Percentiles rank a stretch among this genome's conserved stretches.
Conservation (phyloP, 2,113 vertebrate species). For the Stomatorhinus ivindoensis region DNA sequence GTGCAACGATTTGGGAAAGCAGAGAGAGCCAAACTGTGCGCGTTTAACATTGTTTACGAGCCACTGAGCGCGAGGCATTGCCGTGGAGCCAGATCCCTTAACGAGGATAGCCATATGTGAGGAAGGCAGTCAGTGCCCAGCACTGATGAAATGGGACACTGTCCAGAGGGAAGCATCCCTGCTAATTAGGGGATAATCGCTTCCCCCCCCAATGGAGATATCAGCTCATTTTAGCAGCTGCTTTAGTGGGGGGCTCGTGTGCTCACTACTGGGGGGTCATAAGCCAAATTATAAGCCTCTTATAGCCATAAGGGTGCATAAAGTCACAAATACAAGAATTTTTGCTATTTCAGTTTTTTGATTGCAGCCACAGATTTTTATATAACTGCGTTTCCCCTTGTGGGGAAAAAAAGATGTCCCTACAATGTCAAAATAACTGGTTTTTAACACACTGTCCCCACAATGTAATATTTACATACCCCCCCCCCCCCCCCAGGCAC, state of each 20-base stretch:
- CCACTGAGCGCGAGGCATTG: constrained; percentile 92
- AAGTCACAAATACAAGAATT: background rate
- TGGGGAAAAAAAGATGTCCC: background rate
- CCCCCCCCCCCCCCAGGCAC: background rate
- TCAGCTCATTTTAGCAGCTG: constrained; percentile 51
- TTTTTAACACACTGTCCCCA: no score
- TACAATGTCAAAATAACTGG: no score
- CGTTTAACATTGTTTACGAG: constrained; percentile 99
- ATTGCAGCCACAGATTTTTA: background rate
- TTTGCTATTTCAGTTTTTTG: background rate
- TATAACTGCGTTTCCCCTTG: background rate
- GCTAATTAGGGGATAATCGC: constrained; percentile 93
- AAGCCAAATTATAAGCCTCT: background rate
- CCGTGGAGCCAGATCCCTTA: constrained; percentile 77
- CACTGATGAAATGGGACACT: constrained; percentile 79
- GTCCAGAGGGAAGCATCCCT: constrained; percentile 88
- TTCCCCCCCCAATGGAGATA: constrained; percentile 63
- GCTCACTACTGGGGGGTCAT: background rate
- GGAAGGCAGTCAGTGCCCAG: constrained; percentile 87
- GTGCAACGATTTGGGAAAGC: background rate
- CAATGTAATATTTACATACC: background rate
- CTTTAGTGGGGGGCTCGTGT: constrained; percentile 32
- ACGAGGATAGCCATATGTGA: constrained; percentile 98
- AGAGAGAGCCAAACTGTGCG: constrained; percentile 71
- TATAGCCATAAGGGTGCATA: constrained; percentile 10